Percentiles rank a stretch among this genome's conserved stretches.
phyloP scores from a whole-genome alignment of 2,113 vertebrate genomes.

The Prunella himalayana region DNA sequence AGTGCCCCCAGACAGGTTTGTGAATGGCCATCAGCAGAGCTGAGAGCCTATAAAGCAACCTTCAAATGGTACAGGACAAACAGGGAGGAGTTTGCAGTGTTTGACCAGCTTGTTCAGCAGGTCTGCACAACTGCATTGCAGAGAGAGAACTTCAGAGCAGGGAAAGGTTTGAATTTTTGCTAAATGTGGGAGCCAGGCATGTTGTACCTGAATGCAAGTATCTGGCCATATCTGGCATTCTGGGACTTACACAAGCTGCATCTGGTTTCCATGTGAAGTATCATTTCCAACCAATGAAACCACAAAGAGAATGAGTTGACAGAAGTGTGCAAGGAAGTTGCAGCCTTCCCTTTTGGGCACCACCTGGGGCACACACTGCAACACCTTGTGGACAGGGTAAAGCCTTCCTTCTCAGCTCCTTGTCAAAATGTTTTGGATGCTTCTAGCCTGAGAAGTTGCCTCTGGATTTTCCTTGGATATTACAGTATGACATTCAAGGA shows the following conservation, averaged over 20 bases:
- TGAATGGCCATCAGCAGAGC: not conserved
- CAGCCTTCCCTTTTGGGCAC: not conserved
- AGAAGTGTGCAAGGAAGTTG: not conserved
- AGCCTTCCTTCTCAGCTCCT: not conserved
- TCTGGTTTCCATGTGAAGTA: not conserved
- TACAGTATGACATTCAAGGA: not conserved
- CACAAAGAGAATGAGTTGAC: not conserved
- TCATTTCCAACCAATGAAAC: not conserved
- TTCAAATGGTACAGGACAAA: not conserved
- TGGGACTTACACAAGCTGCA: not conserved
- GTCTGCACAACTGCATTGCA: not conserved
- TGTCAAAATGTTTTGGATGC: not conserved
- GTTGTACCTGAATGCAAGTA: not conserved
- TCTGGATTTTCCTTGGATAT: not conserved
- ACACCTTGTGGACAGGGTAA: accelerated
- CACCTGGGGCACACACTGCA: not conserved
- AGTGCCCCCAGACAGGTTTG: accelerated
- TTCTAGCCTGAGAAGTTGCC: not conserved
- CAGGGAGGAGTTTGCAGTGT: not conserved
- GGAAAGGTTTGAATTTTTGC: not conserved
- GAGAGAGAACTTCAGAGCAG: not conserved
- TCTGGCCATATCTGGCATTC: not conserved
- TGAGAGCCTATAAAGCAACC: not conserved
- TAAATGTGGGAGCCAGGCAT: not conserved
- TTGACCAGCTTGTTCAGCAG: not conserved